phyloP scores from a whole-genome alignment of 2,888 invertebrate species.

The Aphidius colemani region DNA sequence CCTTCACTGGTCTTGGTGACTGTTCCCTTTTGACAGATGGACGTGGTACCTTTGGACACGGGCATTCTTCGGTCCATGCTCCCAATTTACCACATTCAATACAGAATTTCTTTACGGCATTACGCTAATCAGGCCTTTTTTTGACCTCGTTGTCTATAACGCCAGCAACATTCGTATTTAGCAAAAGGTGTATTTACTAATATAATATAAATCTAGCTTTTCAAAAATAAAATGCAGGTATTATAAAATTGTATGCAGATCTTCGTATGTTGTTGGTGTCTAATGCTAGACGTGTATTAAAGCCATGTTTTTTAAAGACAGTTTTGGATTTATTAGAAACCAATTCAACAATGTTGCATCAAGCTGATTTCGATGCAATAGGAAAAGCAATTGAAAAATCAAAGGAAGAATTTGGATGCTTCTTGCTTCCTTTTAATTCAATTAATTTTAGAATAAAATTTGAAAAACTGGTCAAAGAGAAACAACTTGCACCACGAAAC shows the following conservation, averaged over 20 bases:
- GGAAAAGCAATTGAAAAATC: not conserved
- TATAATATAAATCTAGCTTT: slow-evolving; percentile 35
- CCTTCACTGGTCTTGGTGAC: too few relatives aligned
- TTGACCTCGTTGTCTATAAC: too few relatives aligned
- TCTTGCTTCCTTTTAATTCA: not conserved
- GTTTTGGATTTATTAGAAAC: not conserved
- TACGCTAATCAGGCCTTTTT: too few relatives aligned
- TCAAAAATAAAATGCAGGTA: slow-evolving; percentile 33
- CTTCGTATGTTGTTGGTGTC: slow-evolving; percentile 27
- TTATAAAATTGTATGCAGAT: slow-evolving; percentile 30
- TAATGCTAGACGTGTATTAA: slow-evolving; percentile 27
- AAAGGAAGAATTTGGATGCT: not conserved
- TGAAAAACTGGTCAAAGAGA: not conserved
- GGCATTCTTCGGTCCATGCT: too few relatives aligned
- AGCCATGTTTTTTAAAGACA: slow-evolving; percentile 12
- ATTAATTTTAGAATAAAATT: not conserved
- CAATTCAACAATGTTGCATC: not conserved
- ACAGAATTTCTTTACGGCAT: too few relatives aligned
- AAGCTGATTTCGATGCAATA: not conserved
- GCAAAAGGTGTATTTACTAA: too few relatives aligned
- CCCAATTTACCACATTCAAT: too few relatives aligned
- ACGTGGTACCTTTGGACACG: too few relatives aligned
- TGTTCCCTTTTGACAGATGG: too few relatives aligned
- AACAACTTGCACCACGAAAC: not conserved
- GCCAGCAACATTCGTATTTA: too few relatives aligned